These are phyloP conservation scores for Styela plicata DNA, from an alignment of 23 tunicate genomes.

Conservation along the genomic window DNA sequence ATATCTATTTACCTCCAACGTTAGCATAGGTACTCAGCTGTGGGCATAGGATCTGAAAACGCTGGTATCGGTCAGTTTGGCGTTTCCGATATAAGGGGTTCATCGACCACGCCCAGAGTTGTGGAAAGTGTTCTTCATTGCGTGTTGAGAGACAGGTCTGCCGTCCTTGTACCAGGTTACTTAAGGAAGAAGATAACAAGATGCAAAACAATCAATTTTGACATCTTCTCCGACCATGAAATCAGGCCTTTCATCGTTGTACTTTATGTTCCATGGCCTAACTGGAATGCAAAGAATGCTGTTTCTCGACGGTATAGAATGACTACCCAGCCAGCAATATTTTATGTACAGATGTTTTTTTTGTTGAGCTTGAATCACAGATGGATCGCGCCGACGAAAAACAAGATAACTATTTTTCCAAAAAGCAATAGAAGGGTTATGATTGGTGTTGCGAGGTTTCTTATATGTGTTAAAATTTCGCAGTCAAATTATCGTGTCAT, in stretches of 20 bases:
- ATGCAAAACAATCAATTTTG: not conserved
- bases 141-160: not conserved
- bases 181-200: not conserved
- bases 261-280: not conserved
- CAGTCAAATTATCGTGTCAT: too few species aligned
- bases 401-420: too few species aligned
- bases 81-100: not conserved
- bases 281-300: not conserved
- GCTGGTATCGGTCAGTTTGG: not conserved
- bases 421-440: too few species aligned
- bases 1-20: not conserved
- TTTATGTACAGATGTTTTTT: too few species aligned
- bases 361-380: too few species aligned
- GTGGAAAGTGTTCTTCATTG: not conserved
- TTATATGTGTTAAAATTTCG: too few species aligned
- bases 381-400: too few species aligned
- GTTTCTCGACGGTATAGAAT: too few species aligned
- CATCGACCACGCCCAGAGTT: not conserved
- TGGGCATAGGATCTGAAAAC: not conserved
- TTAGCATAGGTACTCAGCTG: not conserved
- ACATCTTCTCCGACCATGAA: not conserved
- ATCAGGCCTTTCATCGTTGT: not conserved
- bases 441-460: too few species aligned
- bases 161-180: not conserved
- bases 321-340: too few species aligned